Conservation (phyloP, 2,797 vertebrate genomes). For the Coregonus ussuriensis region DNA sequence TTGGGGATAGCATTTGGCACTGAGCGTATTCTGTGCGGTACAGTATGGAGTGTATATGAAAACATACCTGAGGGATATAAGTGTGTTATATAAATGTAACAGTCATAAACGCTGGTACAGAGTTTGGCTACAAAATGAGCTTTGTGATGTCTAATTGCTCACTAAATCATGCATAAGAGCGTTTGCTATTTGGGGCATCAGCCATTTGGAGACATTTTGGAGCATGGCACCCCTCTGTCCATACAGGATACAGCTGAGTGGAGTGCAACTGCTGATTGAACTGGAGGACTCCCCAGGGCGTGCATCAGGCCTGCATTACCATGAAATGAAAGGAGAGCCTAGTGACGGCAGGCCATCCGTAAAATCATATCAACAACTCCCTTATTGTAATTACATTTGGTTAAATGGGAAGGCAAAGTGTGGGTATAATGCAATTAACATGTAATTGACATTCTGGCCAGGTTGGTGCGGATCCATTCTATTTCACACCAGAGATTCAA, state of each 20-base stretch:
- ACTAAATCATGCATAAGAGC: constrained; percentile 72
- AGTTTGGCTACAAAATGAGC: constrained; percentile 50
- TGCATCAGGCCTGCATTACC: constrained; percentile 49
- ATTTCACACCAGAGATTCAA: constrained; percentile 39
- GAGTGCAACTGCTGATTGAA: constrained; percentile 58
- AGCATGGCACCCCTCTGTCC: constrained; percentile 54
- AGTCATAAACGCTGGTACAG: constrained; percentile 53
- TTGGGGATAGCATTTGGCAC: neutral
- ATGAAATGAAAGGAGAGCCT: constrained; percentile 49
- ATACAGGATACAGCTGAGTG: constrained; percentile 56
- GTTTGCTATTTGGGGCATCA: constrained; percentile 63
- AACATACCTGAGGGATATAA: neutral
- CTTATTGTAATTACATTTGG: constrained; percentile 77
- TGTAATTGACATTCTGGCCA: constrained; percentile 72
- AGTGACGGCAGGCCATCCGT: constrained; percentile 69
- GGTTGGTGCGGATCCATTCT: constrained; percentile 58
- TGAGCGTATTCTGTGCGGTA: neutral
- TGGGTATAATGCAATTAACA: constrained; percentile 77
- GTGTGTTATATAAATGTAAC: constrained; percentile 37
- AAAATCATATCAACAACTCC: constrained; percentile 79
- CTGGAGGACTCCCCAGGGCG: constrained; percentile 54
- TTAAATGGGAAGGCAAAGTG: constrained; percentile 73
- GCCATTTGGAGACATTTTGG: constrained; percentile 59
- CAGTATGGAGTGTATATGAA: neutral
- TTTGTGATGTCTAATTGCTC: constrained; percentile 66